These are phyloP conservation scores for Caenorhabditis sp. DNA, from an alignment of 2,888 invertebrate species.

Conservation along the genomic window DNA sequence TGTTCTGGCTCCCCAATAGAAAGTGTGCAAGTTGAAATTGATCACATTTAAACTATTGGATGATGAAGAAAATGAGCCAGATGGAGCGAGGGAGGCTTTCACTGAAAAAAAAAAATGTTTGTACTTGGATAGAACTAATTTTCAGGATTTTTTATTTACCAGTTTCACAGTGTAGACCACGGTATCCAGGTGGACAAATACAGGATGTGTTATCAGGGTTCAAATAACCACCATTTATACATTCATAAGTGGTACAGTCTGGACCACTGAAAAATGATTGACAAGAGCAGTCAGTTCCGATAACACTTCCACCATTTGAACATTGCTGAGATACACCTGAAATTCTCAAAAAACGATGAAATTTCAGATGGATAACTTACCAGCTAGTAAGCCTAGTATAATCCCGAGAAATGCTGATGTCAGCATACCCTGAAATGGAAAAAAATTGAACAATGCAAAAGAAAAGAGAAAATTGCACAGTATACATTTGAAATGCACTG, in stretches of 20 bases:
- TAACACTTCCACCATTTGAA: not conserved
- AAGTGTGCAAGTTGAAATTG: conserved; percentile 27
- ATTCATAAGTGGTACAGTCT: not conserved
- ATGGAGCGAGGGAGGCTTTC: conserved; percentile 21
- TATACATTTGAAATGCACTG: not conserved
- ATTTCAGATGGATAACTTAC: not conserved
- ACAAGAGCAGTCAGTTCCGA: not conserved
- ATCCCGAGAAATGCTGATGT: not conserved
- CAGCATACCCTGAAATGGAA: not conserved
- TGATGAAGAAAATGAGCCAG: conserved; percentile 8
- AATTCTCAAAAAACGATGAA: no score
- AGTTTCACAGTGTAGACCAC: conserved; percentile 34
- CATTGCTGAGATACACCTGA: not conserved
- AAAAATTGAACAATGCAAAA: not conserved
- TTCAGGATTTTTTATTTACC: not conserved
- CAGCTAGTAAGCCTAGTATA: not conserved
- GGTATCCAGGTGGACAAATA: conserved; percentile 24
- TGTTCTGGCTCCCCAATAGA: conserved; percentile 22
- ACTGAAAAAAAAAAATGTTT: conserved; percentile 20
- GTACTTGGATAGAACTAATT: not conserved
- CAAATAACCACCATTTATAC: conserved; percentile 28
- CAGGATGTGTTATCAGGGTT: not conserved
- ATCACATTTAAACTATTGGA: conserved; percentile 21
- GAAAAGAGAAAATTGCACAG: not conserved
- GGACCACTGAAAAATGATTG: not conserved